phyloP scores from a whole-genome alignment of 1,140 invertebrate species.

The Acyrthosiphon pisum region DNA sequence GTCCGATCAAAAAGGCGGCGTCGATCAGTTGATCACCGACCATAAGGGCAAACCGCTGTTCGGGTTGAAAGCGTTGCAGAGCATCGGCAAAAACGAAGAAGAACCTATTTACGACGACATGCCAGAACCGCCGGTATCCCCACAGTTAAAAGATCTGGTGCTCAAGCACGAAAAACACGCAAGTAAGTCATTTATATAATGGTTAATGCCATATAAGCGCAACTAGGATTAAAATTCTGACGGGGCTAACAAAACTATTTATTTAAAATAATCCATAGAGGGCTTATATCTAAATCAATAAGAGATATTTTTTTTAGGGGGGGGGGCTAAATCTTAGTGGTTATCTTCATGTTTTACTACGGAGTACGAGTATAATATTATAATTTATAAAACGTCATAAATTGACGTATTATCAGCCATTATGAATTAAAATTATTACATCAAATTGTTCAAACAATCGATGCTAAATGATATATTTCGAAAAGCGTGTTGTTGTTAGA shows the following conservation, averaged over 20 bases:
- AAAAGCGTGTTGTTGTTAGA: background rate
- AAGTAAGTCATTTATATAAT: conserved; percentile 59
- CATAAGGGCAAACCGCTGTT: conserved; percentile 61
- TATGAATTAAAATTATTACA: background rate
- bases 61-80: conserved; percentile 61
- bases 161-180: conserved; percentile 61
- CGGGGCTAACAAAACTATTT: no score
- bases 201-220: no score
- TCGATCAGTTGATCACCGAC: conserved; percentile 58
- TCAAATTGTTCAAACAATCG: background rate
- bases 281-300: no score
- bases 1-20: conserved; percentile 9
- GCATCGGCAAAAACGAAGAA: conserved; percentile 35
- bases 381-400: background rate
- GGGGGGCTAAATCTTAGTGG: no score
- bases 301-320: no score
- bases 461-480: background rate
- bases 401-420: background rate
- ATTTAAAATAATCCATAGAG: no score
- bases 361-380: background rate
- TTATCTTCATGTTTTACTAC: background rate
- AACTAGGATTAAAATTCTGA: no score
- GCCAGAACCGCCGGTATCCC: conserved; percentile 60
- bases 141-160: conserved; percentile 62
- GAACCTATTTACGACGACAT: conserved; percentile 58